phyloP scores from a whole-genome alignment of 37 sponge, comb jelly and placozoan species.

The Chondrilla cf. caribensis region DNA sequence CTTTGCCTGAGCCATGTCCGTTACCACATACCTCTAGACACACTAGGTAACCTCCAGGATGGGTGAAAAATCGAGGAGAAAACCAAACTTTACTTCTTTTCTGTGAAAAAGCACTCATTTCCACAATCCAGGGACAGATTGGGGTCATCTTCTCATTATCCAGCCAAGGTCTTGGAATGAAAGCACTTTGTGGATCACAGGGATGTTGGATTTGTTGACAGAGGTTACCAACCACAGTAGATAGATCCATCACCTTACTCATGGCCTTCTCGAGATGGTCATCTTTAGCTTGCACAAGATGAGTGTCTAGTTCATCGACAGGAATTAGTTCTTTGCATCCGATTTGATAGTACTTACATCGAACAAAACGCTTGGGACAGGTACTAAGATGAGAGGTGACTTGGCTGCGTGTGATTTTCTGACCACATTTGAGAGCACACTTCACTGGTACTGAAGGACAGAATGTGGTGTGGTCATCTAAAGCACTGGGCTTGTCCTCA shows the following conservation, averaged over 20 bases:
- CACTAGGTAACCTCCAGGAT: conserved; percentile 13
- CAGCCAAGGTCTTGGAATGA: background rate
- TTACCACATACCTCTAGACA: background rate
- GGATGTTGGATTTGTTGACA: background rate
- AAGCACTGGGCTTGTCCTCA: no score
- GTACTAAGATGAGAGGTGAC: background rate
- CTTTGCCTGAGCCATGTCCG: background rate
- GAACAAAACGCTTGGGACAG: background rate
- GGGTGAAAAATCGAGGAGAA: background rate
- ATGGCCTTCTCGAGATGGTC: conserved; percentile 3
- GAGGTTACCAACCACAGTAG: background rate
- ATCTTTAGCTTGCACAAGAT: background rate
- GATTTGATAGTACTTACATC: background rate
- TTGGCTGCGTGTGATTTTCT: background rate
- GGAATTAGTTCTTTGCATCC: background rate
- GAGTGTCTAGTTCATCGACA: background rate
- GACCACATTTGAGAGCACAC: background rate
- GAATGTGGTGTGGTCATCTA: no score
- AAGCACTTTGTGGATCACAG: no score
- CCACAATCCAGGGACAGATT: background rate
- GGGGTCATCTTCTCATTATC: background rate
- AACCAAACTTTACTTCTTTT: background rate
- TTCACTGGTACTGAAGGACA: background rate
- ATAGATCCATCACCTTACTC: background rate
- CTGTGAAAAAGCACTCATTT: background rate